Evolutionary conservation across 2,113 vertebrate species (phyloP), one percentile per base, ranked within the genome.

Genomic region (Tringa solitaria): DNA sequence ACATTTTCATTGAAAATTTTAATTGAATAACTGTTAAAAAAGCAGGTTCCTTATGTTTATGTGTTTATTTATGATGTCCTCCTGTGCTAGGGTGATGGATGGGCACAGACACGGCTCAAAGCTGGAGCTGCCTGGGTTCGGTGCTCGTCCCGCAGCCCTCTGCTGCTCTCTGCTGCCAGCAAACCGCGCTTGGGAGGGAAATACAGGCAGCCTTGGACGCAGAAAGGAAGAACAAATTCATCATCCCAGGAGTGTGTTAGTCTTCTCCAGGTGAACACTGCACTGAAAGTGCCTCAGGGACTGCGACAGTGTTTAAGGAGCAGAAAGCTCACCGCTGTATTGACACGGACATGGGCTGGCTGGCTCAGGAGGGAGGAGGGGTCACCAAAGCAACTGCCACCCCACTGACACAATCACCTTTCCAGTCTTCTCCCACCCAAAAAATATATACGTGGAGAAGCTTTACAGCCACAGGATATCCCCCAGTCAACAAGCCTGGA

Each of bases 91-190:
- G 10, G 8, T 3, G 4, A 9, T 1, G 24, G 19, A 28, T 3
- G 26, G 22, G 8, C 39, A 22, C 50, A 7, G 69, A 8, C 6
- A 1, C 0, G 24, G 30, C 51, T 16, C 46, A 9, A 2, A 50
- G 26, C 65, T 14, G 28, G 30, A 15, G 45, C 50, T 5, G 50
- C 64, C 6, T 2, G 10, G 6, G 5, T 13, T 12, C 6, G 9
- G 5, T 5, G 75, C 63, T 20, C 20, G 5, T 46, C 59, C 68
- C 4, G 50, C 7, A 24, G 94, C 8, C 73, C 95, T 76, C 87
- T 79, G 81, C 88, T 84, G 95, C 95, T 69, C 97, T 30, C 97
- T 96, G 93, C 89, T 84, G 97, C 48, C 21, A 6, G 9, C 26
- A 7, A 19, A 43, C 41, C 43, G 6, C 32, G 4, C 57, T 46